These are phyloP conservation scores for Sebastiscus albofasciatus DNA, from an alignment of 2,797 vertebrate genomes.

Conservation along the genomic window DNA sequence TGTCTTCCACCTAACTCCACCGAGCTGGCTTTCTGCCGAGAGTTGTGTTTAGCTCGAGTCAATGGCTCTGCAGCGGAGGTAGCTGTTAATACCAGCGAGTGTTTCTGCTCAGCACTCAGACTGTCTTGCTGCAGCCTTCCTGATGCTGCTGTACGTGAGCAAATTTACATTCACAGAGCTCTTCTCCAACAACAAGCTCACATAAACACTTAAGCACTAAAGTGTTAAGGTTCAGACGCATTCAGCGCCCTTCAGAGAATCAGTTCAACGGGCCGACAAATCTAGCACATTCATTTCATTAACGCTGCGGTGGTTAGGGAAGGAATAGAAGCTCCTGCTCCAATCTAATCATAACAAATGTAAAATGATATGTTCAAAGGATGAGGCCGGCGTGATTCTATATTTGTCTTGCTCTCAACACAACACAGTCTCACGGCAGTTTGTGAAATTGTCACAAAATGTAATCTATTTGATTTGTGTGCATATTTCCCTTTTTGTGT, in stretches of 20 bases:
- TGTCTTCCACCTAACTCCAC: constrained; percentile 46
- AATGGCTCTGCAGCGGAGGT: constrained; percentile 12
- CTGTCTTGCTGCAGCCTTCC: constrained; percentile 1
- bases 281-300: not conserved
- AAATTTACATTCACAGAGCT: constrained; percentile 21
- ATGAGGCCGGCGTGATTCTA: not conserved
- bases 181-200: constrained; percentile 18
- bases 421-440: not conserved
- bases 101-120: constrained; percentile 4
- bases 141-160: constrained; percentile 10
- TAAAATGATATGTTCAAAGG: not conserved
- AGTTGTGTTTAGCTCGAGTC: constrained; percentile 20
- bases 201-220: constrained; percentile 10
- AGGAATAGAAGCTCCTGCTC: not conserved
- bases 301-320: not conserved
- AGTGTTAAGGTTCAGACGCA: constrained; percentile 32
- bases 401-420: not conserved
- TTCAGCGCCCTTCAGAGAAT: constrained; percentile 8
- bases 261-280: constrained; percentile 9
- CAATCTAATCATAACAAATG: not conserved
- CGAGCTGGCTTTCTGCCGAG: constrained; percentile 28
- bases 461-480: too few relatives aligned
- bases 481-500: too few relatives aligned
- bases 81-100: constrained; percentile 31
- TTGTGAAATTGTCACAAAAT: too few relatives aligned